Base-by-base conservation (phyloP, 2,888 invertebrate genomes). In the Eupithecia inturbata region DNA sequence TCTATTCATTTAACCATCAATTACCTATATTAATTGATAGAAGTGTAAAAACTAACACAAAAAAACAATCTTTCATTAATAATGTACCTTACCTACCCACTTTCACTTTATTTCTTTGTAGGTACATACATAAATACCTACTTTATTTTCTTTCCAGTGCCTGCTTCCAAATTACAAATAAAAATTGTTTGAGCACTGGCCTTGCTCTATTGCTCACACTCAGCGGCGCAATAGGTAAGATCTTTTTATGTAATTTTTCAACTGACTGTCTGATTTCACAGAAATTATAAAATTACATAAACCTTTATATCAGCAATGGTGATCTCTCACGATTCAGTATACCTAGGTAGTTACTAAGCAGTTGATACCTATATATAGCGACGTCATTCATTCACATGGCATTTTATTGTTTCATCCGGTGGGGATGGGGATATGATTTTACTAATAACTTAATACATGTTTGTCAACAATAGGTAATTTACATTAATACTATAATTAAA, bases 151-250 rank as follows among this genome's bases (percentile, higher is more conserved):
- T 83, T 92, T 92, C 81, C 92, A 94, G 94, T 75, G 83, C 92
- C 82, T 92, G 92, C 85, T 90, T 89, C 80, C 91, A 92, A 88
- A 86, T 92, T 84, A 87, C 84, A 82, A 90, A 91, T 89, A 89
- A 91, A 82, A 89, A 88, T 84, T 89, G 89, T 79, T 88, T 93
- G 82, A 91, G 91, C 78, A 89, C 87, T 86, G 91, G 93, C 88
- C 91, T 94, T 89, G 91, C 91, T 82, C 89, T 93, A 86, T 88
- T 94, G 85, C 92, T 92, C 80, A 81, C 91, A 83, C 90, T 88
- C 84, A 93, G 94, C 84, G 93, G 90, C 85, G 89, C 87, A 85
- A 87, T 93, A 85, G 93, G 94, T 94, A 85, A 93, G 93, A 86
- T 87, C 33, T 31, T 36, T 66, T 22, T 39, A 36, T 66, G 39